Evolutionary conservation across 1,140 invertebrate species (phyloP).

Genomic region (Diachasma alloeum): DNA sequence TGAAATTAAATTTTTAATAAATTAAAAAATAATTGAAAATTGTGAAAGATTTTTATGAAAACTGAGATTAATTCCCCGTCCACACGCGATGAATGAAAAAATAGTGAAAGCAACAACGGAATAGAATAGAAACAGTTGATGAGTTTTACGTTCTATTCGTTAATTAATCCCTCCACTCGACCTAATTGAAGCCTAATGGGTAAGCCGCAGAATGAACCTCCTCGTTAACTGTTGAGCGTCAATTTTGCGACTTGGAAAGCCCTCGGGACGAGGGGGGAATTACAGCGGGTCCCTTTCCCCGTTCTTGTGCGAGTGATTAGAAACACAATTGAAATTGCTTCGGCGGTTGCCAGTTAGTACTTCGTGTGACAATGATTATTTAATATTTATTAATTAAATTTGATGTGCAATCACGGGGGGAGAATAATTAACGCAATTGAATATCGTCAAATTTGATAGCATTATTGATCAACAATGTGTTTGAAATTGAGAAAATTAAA

Average conservation of each 20-base stretch:
- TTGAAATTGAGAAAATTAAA: no score
- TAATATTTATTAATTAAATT: neutral
- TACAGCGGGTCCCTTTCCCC: neutral
- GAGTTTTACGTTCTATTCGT: constrained; percentile 13
- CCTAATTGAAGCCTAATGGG: constrained; percentile 30
- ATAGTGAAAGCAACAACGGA: neutral
- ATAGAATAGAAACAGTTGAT: constrained; percentile 40
- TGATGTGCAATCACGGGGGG: no score
- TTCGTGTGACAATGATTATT: neutral
- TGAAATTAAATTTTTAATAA: no score
- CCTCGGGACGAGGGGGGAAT: neutral
- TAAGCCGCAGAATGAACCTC: constrained; percentile 34
- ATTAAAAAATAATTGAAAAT: neutral
- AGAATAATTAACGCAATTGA: no score
- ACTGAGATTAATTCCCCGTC: constrained; percentile 37
- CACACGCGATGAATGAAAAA: constrained; percentile 31
- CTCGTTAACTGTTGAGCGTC: constrained; percentile 20
- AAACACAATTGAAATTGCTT: constrained; percentile 27
- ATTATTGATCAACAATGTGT: no score
- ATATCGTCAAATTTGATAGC: no score
- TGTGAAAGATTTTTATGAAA: constrained; percentile 11
- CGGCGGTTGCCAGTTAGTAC: neutral
- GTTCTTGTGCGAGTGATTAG: constrained; percentile 29
- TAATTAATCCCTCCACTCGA: constrained; percentile 30
- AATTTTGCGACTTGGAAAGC: constrained; percentile 23